Base-by-base conservation (phyloP, 1,140 invertebrate genomes). In the Penaeus vannamei region DNA sequence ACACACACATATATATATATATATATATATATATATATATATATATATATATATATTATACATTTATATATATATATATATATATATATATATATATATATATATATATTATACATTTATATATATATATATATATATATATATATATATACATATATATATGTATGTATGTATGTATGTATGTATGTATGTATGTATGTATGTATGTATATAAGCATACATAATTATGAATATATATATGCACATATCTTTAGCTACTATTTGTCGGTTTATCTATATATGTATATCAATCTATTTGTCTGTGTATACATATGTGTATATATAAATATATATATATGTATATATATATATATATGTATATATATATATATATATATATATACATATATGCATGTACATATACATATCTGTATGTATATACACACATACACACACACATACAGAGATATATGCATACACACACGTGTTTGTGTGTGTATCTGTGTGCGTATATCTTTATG, bases 31-130 rank as follows among this genome's bases (percentile, higher is more conserved):
- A 46, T 80, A 46, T 42, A 42, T 72, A 14, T 72, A 32, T 72
- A 32, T 72, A 22, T 23, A 72, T 72, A 32, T 72, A 72, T 72
- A 72, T 19, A 69, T 69, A 4, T 22, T 4, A 8, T 1, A 53
- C 10, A 53, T 12, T 7, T 12, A 53, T 53, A 53, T 53, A 29
- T 64, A 66, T 84, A 84, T 84, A 66, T 84, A 84, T 66, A 84
- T 84, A 66, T 84, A 84, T 84, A 22, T 84, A 84, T 84, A 66
- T 84, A 84, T 84, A 84, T 84, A 66, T 84, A 66, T 84, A 46
- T 84, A 84, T 84, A 66, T 84, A 62, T 84, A 84, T 5, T 46
- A 46, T 84, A 64, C 62, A 84, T 84, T 32, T 84, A 84, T 62
- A 64, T 84, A 64, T 84, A 64, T 84, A 59, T 84, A 64, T 84